Base-by-base conservation (phyloP, 1,140 invertebrate species). In the Eciton burchellii region DNA sequence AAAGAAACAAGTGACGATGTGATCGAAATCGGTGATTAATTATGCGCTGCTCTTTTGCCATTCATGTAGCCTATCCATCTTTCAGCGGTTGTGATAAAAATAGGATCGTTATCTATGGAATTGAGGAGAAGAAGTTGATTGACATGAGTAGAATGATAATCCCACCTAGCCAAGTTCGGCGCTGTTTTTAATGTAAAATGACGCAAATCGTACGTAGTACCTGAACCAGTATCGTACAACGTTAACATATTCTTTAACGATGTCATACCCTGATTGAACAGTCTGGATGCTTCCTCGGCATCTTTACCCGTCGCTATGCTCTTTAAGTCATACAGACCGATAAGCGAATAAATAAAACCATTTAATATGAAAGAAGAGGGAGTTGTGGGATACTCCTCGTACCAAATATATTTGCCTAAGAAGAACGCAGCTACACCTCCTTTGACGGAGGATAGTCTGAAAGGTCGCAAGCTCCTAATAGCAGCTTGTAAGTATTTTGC, bases 121-220 rank as follows among this genome's bases (percentile, higher is more conserved):
- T 97, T 96, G 21, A 99, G 94, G 57, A 99, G 95, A 68, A 99
- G 95, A 41, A 99, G 95, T 90, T 99, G 98, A 94, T 99, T 99
- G 26, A 99, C 97, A 93, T 99, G 99, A 12, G 99, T 99, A 6
- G 98, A 98, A 94, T 99, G 99, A 92, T 99, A 99, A 93, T 99
- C 99, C 98, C 99, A 99, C 83, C 97, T 93, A 16, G 97, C 97
- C 73, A 98, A 94, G 94, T 99, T 99, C 0, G 99, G 99, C 41
- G 98, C 96, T 12, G 97, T 95, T 29, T 97, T 97, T 19, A 99
- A 92, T 0, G 97, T 98, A 88, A 99, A 96, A 93, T 99, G 99
- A 3, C 99, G 94, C 52, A 99, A 94, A 94, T 99, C 99, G 93
- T 99, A 99, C 60, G 98, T 96, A n/a, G 98, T 99, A 16, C 98